Conservation (phyloP, 2,888 invertebrate species). For the Acrobasis consociella region DNA sequence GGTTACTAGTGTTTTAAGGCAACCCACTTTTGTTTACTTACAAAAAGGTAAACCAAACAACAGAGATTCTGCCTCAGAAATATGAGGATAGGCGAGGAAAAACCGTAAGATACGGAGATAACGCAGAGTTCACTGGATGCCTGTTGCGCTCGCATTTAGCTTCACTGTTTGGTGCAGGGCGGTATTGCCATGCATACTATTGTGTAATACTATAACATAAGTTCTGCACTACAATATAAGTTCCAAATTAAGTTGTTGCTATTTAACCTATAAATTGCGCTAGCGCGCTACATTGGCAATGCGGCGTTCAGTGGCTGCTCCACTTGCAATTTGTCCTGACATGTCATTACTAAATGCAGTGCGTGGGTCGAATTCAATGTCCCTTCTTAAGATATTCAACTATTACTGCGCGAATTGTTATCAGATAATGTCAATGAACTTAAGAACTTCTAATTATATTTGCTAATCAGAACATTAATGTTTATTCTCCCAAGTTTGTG, state of each 20-base stretch:
- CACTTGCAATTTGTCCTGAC: conserved; percentile 31
- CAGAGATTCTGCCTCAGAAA: too few relatives aligned
- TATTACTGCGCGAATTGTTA: conserved; percentile 11
- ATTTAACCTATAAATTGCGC: conserved; percentile 9
- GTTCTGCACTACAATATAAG: background rate
- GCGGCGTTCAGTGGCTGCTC: conserved; percentile 25
- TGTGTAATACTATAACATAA: background rate
- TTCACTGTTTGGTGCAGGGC: too few relatives aligned
- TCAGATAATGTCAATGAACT: conserved; percentile 11
- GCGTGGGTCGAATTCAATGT: conserved; percentile 19
- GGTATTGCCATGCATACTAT: too few relatives aligned
- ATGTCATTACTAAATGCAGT: conserved; percentile 30
- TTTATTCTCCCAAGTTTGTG: too few relatives aligned
- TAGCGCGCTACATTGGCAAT: background rate
- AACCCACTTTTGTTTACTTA: too few relatives aligned
- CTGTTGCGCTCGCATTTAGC: too few relatives aligned
- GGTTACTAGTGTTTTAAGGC: too few relatives aligned
- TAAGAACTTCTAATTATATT: conserved; percentile 4
- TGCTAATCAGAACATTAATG: conserved; percentile 2
- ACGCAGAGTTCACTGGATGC: too few relatives aligned
- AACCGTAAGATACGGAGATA: too few relatives aligned
- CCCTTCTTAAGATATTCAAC: conserved; percentile 16
- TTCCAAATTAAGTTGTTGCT: conserved; percentile 23
- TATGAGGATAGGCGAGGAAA: too few relatives aligned
- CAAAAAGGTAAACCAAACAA: too few relatives aligned